These are phyloP conservation scores for Lutraria lutraria DNA, from an alignment of 2,888 invertebrate genomes.

Conservation along the genomic window DNA sequence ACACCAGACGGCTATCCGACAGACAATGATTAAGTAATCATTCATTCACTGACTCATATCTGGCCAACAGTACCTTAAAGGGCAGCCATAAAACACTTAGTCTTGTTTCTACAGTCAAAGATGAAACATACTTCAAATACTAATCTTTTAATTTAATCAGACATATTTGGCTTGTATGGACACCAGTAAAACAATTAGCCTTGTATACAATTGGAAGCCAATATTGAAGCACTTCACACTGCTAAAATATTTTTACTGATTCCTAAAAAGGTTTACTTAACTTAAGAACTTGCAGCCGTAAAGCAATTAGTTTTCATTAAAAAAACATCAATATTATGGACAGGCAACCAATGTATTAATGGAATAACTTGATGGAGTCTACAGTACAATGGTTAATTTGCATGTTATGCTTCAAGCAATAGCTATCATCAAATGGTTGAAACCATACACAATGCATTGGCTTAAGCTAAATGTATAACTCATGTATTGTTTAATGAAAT, in stretches of 20 bases:
- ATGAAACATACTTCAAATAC: neutral
- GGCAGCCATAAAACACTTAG: constrained; percentile 13
- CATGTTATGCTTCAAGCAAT: neutral
- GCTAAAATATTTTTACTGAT: too few species aligned
- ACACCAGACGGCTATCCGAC: neutral
- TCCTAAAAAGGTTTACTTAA: too few species aligned
- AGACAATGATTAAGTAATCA: neutral
- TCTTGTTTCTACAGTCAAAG: neutral
- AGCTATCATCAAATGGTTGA: neutral
- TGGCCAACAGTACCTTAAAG: neutral
- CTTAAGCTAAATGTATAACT: neutral
- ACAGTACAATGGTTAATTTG: neutral
- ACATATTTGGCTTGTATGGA: too few species aligned
- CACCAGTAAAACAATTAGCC: too few species aligned
- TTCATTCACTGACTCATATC: neutral
- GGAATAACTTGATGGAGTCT: constrained; percentile 6
- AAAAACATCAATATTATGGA: neutral
- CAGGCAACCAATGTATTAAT: neutral
- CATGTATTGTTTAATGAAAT: constrained; percentile 7
- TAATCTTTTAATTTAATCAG: too few species aligned
- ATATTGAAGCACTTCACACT: too few species aligned
- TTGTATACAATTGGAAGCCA: too few species aligned
- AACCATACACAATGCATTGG: neutral
- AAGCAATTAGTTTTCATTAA: constrained; percentile 4
- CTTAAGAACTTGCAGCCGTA: neutral